These are phyloP conservation scores for Bergia puertoricense DNA, from an alignment of 92 coral and sea anemone genomes.

Conservation along the genomic window DNA sequence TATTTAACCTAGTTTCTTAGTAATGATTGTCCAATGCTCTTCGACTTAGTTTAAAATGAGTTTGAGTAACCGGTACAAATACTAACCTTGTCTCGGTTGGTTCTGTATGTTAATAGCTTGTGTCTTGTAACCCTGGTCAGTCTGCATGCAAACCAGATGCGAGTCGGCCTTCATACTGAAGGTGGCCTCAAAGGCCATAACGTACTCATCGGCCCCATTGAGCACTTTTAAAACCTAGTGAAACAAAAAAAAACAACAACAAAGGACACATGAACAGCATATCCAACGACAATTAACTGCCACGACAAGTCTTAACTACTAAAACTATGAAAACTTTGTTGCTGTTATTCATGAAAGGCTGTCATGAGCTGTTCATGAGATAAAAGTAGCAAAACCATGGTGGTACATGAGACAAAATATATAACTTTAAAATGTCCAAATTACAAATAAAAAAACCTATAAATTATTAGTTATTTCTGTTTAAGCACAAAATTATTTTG, in stretches of 20 bases:
- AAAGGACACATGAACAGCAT: neutral
- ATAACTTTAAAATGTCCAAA: no score
- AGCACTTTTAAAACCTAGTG: constrained; percentile 83
- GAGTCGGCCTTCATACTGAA: constrained; percentile 93
- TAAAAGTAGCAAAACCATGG: no score
- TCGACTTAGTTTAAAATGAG: neutral
- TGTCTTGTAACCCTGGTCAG: constrained; percentile 86
- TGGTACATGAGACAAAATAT: neutral
- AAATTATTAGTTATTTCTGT: no score
- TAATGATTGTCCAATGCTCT: neutral
- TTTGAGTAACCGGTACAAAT: neutral
- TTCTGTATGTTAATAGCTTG: constrained; percentile 97
- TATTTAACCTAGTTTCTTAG: no score
- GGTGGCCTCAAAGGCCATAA: constrained; percentile 93
- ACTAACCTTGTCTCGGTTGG: constrained; percentile 81
- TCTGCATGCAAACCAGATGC: constrained; percentile 92
- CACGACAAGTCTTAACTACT: neutral
- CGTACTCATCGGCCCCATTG: constrained; percentile 92
- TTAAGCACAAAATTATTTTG: no score
- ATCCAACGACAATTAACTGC: neutral
- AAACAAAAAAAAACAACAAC: neutral
- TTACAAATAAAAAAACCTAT: neutral
- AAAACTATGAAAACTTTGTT: neutral
- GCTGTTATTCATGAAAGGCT: neutral
- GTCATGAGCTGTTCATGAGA: neutral